Evolutionary conservation across 2,888 invertebrate genomes (phyloP).

Genomic region (Sinodicranocentrus sp.): DNA sequence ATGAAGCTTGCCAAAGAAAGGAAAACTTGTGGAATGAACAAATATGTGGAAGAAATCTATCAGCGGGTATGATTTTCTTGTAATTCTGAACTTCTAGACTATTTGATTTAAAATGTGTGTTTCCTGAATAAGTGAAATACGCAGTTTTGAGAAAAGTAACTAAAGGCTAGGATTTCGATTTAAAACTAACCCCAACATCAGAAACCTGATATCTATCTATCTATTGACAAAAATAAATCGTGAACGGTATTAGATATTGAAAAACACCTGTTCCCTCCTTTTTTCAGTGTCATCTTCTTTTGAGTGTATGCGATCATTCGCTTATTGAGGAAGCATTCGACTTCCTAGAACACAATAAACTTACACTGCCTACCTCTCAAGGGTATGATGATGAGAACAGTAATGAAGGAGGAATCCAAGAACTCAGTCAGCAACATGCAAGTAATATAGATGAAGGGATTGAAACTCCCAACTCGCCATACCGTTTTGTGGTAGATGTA

Average conservation of each 20-base stretch:
- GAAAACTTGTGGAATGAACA: constrained; percentile 86
- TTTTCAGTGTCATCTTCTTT: constrained; percentile 85
- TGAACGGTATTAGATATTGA: too few species aligned
- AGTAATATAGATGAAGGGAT: constrained; percentile 74
- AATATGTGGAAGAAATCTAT: constrained; percentile 88
- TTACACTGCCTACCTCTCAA: constrained; percentile 77
- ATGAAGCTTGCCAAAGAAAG: constrained; percentile 87
- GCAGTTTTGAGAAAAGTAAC: neutral
- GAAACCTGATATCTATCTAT: too few species aligned
- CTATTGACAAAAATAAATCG: too few species aligned
- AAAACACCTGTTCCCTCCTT: too few species aligned
- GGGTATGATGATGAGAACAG: constrained; percentile 66
- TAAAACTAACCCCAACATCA: too few species aligned
- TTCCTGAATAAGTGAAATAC: too few species aligned
- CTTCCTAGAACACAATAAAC: constrained; percentile 88
- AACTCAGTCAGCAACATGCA: constrained; percentile 35
- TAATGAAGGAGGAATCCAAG: constrained; percentile 46
- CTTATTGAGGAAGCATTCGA: constrained; percentile 91
- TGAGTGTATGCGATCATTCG: constrained; percentile 91
- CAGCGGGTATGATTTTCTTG: constrained; percentile 80
- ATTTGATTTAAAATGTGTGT: neutral
- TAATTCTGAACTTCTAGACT: neutral
- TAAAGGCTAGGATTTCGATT: too few species aligned
- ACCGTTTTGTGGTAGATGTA: constrained; percentile 74
- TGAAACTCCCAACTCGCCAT: constrained; percentile 75